Conservation (phyloP, 2,797 vertebrate genomes). For the Macrochelys suwanniensis region DNA sequence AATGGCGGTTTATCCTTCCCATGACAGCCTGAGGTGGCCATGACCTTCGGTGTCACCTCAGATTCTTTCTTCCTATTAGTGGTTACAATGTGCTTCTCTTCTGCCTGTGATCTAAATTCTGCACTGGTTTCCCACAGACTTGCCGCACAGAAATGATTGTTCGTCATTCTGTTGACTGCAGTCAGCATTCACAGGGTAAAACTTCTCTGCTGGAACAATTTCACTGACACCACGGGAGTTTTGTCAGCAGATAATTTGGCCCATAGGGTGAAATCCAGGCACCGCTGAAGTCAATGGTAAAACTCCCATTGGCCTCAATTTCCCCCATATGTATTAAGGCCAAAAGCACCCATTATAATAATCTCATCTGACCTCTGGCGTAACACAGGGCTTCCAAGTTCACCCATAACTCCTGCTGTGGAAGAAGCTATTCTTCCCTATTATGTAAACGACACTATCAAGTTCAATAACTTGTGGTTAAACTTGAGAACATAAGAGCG, state of each 20-base stretch:
- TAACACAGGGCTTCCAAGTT: background rate
- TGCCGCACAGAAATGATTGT: background rate
- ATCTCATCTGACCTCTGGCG: background rate
- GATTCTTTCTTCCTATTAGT: accelerated
- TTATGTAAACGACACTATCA: background rate
- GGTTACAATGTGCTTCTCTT: background rate
- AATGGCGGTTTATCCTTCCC: background rate
- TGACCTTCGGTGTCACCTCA: background rate
- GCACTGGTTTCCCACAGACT: background rate
- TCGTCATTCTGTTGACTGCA: accelerated
- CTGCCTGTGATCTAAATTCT: background rate
- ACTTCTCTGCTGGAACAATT: background rate
- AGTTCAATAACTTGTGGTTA: background rate
- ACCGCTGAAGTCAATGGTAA: background rate
- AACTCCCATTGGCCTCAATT: background rate
- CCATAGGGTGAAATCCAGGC: background rate
- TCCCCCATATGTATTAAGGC: background rate
- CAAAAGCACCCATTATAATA: background rate
- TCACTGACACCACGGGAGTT: background rate
- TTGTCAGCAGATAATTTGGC: background rate
- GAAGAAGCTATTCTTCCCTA: background rate
- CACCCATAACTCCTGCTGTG: background rate
- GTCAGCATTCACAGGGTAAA: background rate
- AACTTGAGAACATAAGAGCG: background rate
- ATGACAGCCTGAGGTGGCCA: background rate